Base-by-base conservation (phyloP, 2,113 vertebrate species). In the Nothoprocta perdicaria region DNA sequence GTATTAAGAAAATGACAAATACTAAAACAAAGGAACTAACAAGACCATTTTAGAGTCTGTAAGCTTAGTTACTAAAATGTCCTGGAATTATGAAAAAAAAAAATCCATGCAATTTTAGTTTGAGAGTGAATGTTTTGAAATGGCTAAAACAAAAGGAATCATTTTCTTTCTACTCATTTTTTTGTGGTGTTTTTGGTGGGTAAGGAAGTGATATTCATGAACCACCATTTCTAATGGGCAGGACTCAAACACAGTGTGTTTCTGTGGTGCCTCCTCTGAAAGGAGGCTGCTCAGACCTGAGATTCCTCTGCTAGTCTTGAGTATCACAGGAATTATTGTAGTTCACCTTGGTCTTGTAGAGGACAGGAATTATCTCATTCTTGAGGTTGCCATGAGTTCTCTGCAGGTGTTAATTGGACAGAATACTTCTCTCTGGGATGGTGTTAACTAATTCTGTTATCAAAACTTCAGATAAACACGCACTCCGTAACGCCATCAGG, bases 271-370 rank as follows among this genome's bases (percentile, higher is more conserved):
- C 7, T 72, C 18, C 50, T 55, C 21, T 19, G 1, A 1, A 1
- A 1, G 27, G 62, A 48, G 38, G 2, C 41, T 14, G 1, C 58
- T 60, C 6, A 0, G 24, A 29, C 23, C 29, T 0, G 11, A 77
- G 41, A 41, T 67, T 58, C 41, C 19, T 35, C 60, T 43, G 29
- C 52, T 40, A 23, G 8, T 15, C 57, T 35, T 2, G 4, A 46
- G 1, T 62, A 45, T 12, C 40, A 6, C 14, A 29, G 80, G 35
- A 40, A 40, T 24, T 65, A 9, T 19, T 31, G 41, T 2, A 41
- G 10, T 12, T 67, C 22, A 4, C 52, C 41, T 38, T 23, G 8
- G 45, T 77, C 27, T n/a, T 22, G 26, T 8, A 22, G 35, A 40
- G 17, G 27, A 6, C 1, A 75, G 62, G 60, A 43, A 22, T 73